phyloP scores from a whole-genome alignment of 2,888 invertebrate species.

The Hemistola chrysoprasaria region DNA sequence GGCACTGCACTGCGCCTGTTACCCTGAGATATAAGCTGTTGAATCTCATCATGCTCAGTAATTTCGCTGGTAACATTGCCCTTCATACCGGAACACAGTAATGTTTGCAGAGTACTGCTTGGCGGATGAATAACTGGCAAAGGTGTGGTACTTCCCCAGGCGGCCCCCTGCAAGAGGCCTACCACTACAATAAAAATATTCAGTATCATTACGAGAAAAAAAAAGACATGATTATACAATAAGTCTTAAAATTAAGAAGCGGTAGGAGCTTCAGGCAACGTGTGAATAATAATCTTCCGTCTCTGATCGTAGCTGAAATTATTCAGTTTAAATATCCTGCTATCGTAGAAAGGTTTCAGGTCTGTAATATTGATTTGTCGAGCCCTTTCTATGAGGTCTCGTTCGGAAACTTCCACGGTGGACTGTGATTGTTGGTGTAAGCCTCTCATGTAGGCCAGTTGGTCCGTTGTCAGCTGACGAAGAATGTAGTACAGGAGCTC shows the following conservation, averaged over 20 bases:
- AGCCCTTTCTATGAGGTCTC: conserved; percentile 88
- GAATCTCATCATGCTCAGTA: too few relatives aligned
- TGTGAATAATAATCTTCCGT: conserved; percentile 93
- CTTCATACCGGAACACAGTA: too few relatives aligned
- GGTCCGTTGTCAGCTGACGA: conserved; percentile 95
- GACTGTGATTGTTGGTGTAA: conserved; percentile 85
- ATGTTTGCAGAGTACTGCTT: too few relatives aligned
- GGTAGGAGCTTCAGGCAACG: conserved; percentile 83
- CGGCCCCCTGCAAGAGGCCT: too few relatives aligned
- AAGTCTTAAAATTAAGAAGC: conserved; percentile 34
- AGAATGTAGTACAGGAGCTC: conserved; percentile 97
- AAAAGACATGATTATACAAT: not conserved
- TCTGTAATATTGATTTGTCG: conserved; percentile 95
- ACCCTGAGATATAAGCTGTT: too few relatives aligned
- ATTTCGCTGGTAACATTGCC: too few relatives aligned
- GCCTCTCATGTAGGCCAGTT: conserved; percentile 91
- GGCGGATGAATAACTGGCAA: too few relatives aligned
- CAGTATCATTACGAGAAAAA: not conserved
- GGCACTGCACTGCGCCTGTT: too few relatives aligned
- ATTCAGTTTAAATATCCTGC: conserved; percentile 93
- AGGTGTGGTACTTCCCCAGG: too few relatives aligned
- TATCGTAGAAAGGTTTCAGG: conserved; percentile 94
- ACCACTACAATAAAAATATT: too few relatives aligned
- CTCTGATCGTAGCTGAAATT: conserved; percentile 93
- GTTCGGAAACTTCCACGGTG: conserved; percentile 90